A percentile compares a stretch with the other conserved stretches of the same genome.
These are phyloP conservation scores for Drosophila repleta DNA, from an alignment of 1,140 invertebrate species.

Conservation along the genomic window DNA sequence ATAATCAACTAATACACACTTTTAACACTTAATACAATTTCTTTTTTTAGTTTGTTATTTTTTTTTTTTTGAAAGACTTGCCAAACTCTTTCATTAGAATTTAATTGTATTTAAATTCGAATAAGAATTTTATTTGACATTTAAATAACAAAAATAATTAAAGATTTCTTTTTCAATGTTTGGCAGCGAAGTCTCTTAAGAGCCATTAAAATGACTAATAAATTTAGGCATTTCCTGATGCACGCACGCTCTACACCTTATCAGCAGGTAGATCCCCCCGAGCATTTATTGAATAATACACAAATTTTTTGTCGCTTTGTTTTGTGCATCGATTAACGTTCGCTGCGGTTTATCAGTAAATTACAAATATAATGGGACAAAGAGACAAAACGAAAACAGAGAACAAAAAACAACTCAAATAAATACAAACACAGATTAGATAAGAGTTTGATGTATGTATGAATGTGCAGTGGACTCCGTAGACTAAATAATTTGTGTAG, in stretches of 20 bases:
- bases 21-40: too few species aligned
- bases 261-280: slow-evolving; percentile 49
- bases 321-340: slow-evolving; percentile 60
- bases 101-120: too few species aligned
- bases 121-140: too few species aligned
- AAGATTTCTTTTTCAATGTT: not conserved
- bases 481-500: not conserved
- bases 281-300: not conserved
- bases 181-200: slow-evolving; percentile 16
- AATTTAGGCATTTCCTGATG: slow-evolving; percentile 52
- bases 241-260: not conserved
- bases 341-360: slow-evolving; percentile 53
- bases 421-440: slow-evolving; percentile 53
- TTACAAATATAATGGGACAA: slow-evolving; percentile 50
- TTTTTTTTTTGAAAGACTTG: too few species aligned
- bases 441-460: slow-evolving; percentile 51
- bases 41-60: too few species aligned
- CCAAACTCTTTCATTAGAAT: too few species aligned
- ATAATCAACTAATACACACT: not conserved
- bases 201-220: slow-evolving; percentile 37
- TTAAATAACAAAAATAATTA: too few species aligned
- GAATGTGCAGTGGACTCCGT: not conserved
- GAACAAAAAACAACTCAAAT: slow-evolving; percentile 9
- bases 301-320: slow-evolving; percentile 13
- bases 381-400: slow-evolving; percentile 35